Evolutionary conservation across 2,888 invertebrate species (phyloP).

Genomic region (Aporophyla nigra): DNA sequence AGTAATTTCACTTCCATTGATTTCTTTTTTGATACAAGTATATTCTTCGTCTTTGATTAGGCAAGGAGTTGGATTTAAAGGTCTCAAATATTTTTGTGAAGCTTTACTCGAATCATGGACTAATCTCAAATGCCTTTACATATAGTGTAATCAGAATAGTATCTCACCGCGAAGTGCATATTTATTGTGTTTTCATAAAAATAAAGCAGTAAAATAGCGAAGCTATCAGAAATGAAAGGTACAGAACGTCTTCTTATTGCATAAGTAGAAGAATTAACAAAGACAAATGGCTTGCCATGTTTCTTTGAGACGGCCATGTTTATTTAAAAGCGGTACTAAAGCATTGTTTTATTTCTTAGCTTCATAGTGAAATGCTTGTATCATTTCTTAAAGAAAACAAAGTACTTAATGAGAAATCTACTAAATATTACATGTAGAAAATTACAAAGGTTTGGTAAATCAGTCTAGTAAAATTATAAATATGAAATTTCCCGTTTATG

Average conservation of each 20-base stretch:
- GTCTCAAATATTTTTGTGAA: background rate
- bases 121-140: background rate
- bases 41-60: background rate
- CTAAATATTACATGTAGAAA: too few relatives aligned
- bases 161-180: background rate
- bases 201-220: background rate
- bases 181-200: background rate
- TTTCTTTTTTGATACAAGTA: background rate
- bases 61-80: background rate
- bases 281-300: conserved; percentile 30
- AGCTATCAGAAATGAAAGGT: background rate
- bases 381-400: background rate
- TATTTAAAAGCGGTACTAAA: conserved; percentile 34
- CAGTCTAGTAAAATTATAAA: too few relatives aligned
- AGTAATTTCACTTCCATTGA: background rate
- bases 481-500: background rate
- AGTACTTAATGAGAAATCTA: too few relatives aligned
- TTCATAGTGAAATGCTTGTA: background rate
- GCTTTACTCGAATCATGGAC: background rate
- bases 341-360: background rate
- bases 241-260: background rate
- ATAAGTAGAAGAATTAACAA: conserved; percentile 1
- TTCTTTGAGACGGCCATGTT: conserved; percentile 9
- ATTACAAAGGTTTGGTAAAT: background rate
- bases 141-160: background rate